These are phyloP conservation scores for Numenius phaeopus DNA, from an alignment of 2,797 vertebrate genomes.

Conservation along the genomic window DNA sequence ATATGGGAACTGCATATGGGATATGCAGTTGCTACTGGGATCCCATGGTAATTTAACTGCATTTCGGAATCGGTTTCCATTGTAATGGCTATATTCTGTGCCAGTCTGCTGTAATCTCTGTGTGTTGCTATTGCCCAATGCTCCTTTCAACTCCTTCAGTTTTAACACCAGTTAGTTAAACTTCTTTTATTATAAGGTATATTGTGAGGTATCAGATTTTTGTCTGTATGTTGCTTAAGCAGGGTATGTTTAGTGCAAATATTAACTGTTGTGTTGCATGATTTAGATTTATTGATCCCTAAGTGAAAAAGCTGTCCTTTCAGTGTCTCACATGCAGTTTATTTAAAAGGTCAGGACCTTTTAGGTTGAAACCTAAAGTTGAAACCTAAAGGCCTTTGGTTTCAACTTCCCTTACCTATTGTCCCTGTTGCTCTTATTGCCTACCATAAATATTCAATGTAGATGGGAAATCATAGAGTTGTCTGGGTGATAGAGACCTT, in stretches of 20 bases:
- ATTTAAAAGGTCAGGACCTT: neutral
- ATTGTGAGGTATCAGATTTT: fast-evolving
- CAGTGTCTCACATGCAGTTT: neutral
- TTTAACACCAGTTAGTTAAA: neutral
- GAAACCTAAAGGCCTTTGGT: too few relatives aligned
- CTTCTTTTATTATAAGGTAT: neutral
- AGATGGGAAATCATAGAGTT: neutral
- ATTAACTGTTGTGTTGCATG: neutral
- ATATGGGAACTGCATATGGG: neutral
- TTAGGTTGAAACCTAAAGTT: too few relatives aligned
- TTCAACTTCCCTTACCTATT: neutral
- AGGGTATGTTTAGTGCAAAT: neutral
- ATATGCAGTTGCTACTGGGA: neutral
- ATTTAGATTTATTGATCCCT: neutral
- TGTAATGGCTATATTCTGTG: fast-evolving
- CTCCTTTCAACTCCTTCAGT: neutral
- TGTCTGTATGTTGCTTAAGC: neutral
- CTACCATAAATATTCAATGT: neutral
- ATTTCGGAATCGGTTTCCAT: neutral
- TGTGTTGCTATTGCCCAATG: neutral
- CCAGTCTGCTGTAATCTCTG: neutral
- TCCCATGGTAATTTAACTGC: neutral
- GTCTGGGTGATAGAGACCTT: too few relatives aligned
- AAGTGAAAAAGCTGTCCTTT: neutral
- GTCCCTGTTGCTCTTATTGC: neutral